phyloP scores from a whole-genome alignment of 2,797 vertebrate species.

The Eulemur mongoz region DNA sequence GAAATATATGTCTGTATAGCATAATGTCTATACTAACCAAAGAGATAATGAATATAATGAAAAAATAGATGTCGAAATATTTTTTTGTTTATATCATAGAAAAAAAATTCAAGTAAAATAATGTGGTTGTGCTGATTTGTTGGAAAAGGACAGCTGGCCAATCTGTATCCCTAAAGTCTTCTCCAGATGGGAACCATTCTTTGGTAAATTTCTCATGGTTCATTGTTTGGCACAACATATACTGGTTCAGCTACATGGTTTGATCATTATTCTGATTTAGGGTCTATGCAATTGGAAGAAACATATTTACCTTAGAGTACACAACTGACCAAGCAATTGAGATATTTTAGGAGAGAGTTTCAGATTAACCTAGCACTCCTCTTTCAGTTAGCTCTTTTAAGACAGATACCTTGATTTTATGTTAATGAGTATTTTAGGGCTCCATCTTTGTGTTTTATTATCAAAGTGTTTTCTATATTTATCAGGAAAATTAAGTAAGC shows the following conservation, averaged over 20 bases:
- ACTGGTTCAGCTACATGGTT: neutral
- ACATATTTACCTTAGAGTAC: neutral
- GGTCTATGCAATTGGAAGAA: neutral
- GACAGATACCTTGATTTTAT: neutral
- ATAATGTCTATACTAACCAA: neutral
- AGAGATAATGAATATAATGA: neutral
- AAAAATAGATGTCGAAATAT: neutral
- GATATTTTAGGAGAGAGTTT: neutral
- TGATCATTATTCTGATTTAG: neutral
- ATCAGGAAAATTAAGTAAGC: neutral
- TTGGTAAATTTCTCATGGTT: neutral
- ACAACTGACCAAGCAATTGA: neutral
- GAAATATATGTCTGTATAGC: neutral
- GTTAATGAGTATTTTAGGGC: neutral
- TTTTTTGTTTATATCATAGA: neutral
- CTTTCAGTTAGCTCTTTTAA: neutral
- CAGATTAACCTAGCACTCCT: neutral
- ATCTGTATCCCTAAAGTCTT: neutral
- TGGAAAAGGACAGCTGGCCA: neutral
- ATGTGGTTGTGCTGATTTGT: neutral
- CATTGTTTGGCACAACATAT: neutral
- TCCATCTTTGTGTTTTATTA: neutral
- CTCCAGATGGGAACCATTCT: neutral
- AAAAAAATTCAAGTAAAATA: neutral
- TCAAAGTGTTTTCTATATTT: neutral